These are phyloP conservation scores for Amazona guildingii DNA, from an alignment of 2,113 vertebrate genomes.

Conservation along the genomic window DNA sequence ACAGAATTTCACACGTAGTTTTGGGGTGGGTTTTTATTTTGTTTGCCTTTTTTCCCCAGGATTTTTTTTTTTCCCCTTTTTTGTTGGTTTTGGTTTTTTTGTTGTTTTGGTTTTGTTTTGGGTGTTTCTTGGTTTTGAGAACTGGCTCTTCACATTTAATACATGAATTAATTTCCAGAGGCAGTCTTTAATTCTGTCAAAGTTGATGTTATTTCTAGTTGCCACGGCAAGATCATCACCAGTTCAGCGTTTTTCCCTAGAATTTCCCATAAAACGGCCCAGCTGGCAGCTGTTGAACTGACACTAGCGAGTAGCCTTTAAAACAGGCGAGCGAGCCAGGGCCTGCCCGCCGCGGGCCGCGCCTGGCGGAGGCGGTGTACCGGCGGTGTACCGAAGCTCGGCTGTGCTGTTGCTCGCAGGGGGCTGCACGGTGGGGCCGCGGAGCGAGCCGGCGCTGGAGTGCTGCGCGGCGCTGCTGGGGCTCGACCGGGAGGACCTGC, in stretches of 20 bases:
- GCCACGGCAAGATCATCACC: neutral
- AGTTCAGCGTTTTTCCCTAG: neutral
- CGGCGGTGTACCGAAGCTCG: neutral
- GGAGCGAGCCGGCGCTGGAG: conserved; percentile 82
- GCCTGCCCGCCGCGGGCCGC: neutral
- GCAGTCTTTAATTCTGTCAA: neutral
- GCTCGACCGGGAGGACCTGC: conserved; percentile 88
- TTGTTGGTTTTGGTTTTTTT: neutral
- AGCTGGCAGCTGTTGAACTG: neutral
- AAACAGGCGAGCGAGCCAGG: too few relatives aligned
- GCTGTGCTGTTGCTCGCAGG: conserved; percentile 70
- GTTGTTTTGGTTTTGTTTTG: neutral
- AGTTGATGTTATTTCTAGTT: neutral
- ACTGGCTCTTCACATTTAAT: fast-evolving
- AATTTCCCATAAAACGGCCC: neutral
- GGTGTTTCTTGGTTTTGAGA: neutral
- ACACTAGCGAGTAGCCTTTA: too few relatives aligned
- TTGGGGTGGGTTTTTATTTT: neutral
- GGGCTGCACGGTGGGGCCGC: conserved; percentile 86
- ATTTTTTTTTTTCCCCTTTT: neutral
- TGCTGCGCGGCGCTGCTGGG: conserved; percentile 90
- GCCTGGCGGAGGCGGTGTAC: neutral
- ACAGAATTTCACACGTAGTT: fast-evolving
- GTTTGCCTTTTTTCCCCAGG: neutral
- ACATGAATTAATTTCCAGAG: fast-evolving